A percentile compares a stretch with the other conserved stretches of the same genome.
phyloP scores from a whole-genome alignment of 2,888 invertebrate species.

The Andrena bicolor region DNA sequence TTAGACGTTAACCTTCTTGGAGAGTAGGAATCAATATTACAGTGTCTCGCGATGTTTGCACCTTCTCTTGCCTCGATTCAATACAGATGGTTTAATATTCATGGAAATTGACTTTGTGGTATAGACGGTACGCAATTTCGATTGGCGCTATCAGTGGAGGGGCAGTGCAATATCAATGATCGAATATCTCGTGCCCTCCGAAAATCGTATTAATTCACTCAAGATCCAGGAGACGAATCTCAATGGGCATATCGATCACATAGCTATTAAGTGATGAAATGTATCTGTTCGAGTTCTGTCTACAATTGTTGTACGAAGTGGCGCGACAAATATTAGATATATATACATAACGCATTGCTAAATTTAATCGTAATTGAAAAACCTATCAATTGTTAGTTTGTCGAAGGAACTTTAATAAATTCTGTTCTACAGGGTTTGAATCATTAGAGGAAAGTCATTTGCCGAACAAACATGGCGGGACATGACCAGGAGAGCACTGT shows the following conservation, averaged over 20 bases:
- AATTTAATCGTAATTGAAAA: too few species aligned
- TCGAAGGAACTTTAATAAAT: too few species aligned
- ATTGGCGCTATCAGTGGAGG: constrained; percentile 26
- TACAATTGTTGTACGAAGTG: neutral
- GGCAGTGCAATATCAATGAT: constrained; percentile 39
- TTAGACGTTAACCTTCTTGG: too few species aligned
- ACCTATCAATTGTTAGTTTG: too few species aligned
- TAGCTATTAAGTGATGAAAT: neutral
- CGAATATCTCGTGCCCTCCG: constrained; percentile 21
- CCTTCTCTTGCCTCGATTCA: constrained; percentile 46
- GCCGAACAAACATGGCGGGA: too few species aligned
- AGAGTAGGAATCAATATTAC: constrained; percentile 11
- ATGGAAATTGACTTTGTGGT: constrained; percentile 62
- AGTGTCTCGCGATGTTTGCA: neutral
- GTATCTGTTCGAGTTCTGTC: neutral
- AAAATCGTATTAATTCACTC: constrained; percentile 46
- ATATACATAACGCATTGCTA: too few species aligned
- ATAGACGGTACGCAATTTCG: constrained; percentile 27
- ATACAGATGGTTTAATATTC: constrained; percentile 40
- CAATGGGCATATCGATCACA: constrained; percentile 2
- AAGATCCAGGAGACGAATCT: constrained; percentile 14
- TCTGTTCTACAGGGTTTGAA: too few species aligned
- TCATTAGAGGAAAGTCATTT: too few species aligned
- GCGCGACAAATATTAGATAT: too few species aligned
- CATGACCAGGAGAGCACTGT: too few species aligned